These are phyloP conservation scores for Tonatia bakeri DNA, from an alignment of 2,113 vertebrate species.

Conservation along the genomic window DNA sequence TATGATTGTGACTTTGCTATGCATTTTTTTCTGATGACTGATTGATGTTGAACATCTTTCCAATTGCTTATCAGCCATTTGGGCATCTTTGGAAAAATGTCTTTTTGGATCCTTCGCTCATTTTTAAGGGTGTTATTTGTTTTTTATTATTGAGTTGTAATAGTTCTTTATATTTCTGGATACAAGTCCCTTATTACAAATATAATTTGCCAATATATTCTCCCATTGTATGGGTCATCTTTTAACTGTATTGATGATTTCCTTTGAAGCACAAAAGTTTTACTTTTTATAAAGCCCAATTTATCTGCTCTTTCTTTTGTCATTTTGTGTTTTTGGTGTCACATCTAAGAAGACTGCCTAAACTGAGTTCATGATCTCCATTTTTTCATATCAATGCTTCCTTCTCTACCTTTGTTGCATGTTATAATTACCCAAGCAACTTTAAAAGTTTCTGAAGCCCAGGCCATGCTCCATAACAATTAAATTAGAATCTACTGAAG, in stretches of 20 bases:
- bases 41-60: background rate
- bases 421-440: background rate
- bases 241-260: background rate
- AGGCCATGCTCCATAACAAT: background rate
- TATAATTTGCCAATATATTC: background rate
- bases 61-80: background rate
- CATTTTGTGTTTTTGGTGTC: background rate
- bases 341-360: background rate
- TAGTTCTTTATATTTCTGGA: background rate
- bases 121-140: background rate
- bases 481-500: background rate
- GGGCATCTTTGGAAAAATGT: background rate
- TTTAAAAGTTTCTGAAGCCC: background rate
- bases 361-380: background rate
- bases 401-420: background rate
- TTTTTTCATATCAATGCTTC: background rate
- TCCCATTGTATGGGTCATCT: background rate
- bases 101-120: background rate
- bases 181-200: background rate
- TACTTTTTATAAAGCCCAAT: background rate
- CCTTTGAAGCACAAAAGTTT: background rate
- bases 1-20: background rate
- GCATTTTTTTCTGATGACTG: slow-evolving; percentile 16
- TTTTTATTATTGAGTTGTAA: background rate
- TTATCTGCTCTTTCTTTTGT: background rate